Percentiles rank a stretch among this genome's conserved stretches.
These are phyloP conservation scores for Micronycteris hirsuta DNA, from an alignment of 2,113 vertebrate genomes.

Conservation along the genomic window DNA sequence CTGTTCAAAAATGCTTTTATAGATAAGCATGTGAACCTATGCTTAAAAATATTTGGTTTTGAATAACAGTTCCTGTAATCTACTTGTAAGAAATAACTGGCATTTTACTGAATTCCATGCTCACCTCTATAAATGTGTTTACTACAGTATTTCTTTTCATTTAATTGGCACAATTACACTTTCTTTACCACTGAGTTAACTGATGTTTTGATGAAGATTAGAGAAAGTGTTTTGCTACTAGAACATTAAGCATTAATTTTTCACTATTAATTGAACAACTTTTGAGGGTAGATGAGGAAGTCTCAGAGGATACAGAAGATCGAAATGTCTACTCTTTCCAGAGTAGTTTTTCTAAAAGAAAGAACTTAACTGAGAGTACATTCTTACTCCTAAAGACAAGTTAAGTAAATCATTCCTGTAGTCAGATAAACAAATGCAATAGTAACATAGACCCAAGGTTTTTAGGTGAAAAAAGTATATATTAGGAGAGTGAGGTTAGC, in stretches of 20 bases:
- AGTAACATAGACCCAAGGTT: neutral
- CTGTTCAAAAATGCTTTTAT: neutral
- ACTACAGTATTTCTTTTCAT: neutral
- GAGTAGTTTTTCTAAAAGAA: neutral
- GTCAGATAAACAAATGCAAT: neutral
- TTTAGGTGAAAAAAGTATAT: neutral
- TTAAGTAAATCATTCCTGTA: neutral
- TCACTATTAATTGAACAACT: neutral
- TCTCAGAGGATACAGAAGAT: neutral
- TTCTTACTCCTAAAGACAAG: neutral
- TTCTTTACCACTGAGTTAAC: neutral
- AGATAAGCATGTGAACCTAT: neutral
- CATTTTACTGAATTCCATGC: neutral
- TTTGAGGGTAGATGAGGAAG: neutral
- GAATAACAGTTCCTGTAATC: neutral
- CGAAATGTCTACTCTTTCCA: neutral
- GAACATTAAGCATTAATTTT: neutral
- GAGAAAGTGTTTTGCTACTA: neutral
- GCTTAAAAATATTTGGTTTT: conserved; percentile 44
- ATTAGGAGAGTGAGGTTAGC: neutral
- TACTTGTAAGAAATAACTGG: neutral
- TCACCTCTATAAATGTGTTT: neutral
- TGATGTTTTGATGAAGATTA: neutral
- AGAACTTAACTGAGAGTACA: neutral
- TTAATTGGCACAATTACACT: neutral